Evolutionary conservation across 2,113 vertebrate genomes (phyloP), one percentile per base, ranked within the genome.

Genomic region (Notiomystis cincta): DNA sequence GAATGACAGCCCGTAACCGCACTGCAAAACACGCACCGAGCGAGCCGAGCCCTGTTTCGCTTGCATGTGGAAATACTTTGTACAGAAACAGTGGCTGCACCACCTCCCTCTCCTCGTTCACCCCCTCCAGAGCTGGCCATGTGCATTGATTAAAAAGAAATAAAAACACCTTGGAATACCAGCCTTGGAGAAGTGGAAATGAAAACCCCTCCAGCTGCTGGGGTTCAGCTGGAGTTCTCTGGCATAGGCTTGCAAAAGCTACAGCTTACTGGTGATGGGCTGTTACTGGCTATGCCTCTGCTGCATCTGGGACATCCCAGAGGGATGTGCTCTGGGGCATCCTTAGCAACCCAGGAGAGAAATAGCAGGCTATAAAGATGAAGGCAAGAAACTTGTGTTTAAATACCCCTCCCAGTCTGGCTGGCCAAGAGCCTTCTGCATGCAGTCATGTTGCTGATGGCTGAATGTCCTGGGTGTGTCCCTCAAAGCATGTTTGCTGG

Each of bases 1-100:
- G 92, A 95, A 87, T 28, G 48, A 65, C 15, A 11, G 96, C 70
- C 84, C 0, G 0, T 89, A 97, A 92, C 94, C 35, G 0, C 93
- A 77, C 69, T 84, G 77, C 83, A 67, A 80, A 87, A 89, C 66
- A 94, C 37, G 15, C 89, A 94, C 47, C 0, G 2, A 96, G 72
- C 0, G 1, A 92, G 69, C 11, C 1, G 27, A 90, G 88, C 88
- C 42, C 45, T 0, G 3, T 80, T 90, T 64, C 5, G 3, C 80
- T 87, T 90, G 82, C 95, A 95, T 89, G 77, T 96, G 96, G 95
- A 93, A 93, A 70, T 72, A 92, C 90, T 97, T 96, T 85, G 45
- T 71, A 37, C 24, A 75, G 76, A 73, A 87, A 82, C 89, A 94
- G 92, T 90, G 92, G 94, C 91, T 93, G 71, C 31, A 33, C 35